A percentile compares a stretch with the other conserved stretches of the same genome.
Evolutionary conservation across 2,797 vertebrate genomes (phyloP).

Genomic region (Neosalanx taihuensis): DNA sequence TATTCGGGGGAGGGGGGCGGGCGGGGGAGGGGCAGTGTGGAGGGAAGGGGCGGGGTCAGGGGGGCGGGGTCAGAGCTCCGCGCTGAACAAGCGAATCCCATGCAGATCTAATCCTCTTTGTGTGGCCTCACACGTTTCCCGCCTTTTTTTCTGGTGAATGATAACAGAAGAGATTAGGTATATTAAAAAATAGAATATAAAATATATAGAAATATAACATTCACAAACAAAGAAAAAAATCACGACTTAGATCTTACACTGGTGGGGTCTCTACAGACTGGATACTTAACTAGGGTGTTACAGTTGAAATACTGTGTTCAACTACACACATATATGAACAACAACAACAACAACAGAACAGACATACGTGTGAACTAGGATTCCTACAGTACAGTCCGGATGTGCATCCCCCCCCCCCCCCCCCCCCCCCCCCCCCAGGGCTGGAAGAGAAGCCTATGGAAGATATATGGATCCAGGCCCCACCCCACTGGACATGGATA

Average conservation of each 20-base stretch:
- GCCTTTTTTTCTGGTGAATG: slow-evolving; percentile 82
- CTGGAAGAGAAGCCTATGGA: not conserved
- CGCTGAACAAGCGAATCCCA: slow-evolving; percentile 78
- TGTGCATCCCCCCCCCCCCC: not conserved
- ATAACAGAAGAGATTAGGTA: slow-evolving; percentile 77
- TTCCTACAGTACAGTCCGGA: not conserved
- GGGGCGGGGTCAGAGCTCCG: slow-evolving; percentile 71
- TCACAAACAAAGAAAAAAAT: slow-evolving; percentile 46
- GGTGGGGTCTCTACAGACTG: not conserved
- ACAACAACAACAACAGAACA: not conserved
- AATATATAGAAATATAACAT: slow-evolving; percentile 47
- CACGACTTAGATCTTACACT: not conserved
- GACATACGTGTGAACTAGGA: not conserved
- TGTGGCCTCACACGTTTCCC: slow-evolving; percentile 80
- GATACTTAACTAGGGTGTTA: not conserved
- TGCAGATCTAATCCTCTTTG: slow-evolving; percentile 81
- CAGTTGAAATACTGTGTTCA: not conserved
- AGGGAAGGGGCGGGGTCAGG: slow-evolving; percentile 6
- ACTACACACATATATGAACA: not conserved
- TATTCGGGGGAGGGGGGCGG: slow-evolving; percentile 52
- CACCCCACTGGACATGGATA: too few relatives aligned
- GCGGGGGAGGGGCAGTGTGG: slow-evolving; percentile 19
- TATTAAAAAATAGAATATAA: slow-evolving; percentile 44
- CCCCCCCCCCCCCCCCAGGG: too few relatives aligned
- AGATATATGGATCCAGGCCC: not conserved